A percentile compares a stretch with the other conserved stretches of the same genome.
Evolutionary conservation across 2,113 vertebrate species (phyloP).

Genomic region (Scolopax mira): DNA sequence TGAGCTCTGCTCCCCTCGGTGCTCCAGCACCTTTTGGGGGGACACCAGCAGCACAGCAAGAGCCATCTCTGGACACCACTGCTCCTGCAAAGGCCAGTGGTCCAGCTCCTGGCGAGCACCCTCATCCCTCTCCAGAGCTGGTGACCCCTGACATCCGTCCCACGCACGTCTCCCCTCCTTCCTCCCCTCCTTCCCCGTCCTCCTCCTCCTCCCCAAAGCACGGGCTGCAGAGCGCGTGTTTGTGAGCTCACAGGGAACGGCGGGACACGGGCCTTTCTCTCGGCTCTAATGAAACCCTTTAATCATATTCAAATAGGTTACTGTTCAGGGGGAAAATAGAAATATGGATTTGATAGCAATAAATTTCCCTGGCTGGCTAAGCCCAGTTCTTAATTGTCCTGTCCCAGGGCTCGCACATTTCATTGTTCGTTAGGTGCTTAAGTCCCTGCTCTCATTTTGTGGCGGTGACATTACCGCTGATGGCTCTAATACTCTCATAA

Average conservation of each 20-base stretch:
- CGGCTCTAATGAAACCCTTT: conserved; percentile 91
- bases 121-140: neutral
- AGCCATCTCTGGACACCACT: neutral
- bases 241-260: conserved; percentile 82
- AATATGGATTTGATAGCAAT: conserved; percentile 99
- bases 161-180: neutral
- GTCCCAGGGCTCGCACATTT: conserved; percentile 99
- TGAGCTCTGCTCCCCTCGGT: neutral
- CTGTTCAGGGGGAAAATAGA: conserved; percentile 99
- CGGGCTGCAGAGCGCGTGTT: conserved; percentile 65
- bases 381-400: conserved; percentile 99
- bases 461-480: conserved; percentile 99
- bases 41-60: neutral
- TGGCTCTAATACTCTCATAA: conserved; percentile 99
- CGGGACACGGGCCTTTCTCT: conserved; percentile 79
- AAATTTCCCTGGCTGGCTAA: conserved; percentile 99
- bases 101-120: neutral
- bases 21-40: accelerated
- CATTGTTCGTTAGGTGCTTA: conserved; percentile 99
- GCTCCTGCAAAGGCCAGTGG: neutral
- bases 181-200: neutral
- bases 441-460: conserved; percentile 99
- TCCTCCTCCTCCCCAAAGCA: conserved; percentile 8
- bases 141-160: neutral
- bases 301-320: conserved; percentile 99